Base-by-base conservation (phyloP, 53 echinoderm and acorn worm species). In the Patiria pectinifera region DNA sequence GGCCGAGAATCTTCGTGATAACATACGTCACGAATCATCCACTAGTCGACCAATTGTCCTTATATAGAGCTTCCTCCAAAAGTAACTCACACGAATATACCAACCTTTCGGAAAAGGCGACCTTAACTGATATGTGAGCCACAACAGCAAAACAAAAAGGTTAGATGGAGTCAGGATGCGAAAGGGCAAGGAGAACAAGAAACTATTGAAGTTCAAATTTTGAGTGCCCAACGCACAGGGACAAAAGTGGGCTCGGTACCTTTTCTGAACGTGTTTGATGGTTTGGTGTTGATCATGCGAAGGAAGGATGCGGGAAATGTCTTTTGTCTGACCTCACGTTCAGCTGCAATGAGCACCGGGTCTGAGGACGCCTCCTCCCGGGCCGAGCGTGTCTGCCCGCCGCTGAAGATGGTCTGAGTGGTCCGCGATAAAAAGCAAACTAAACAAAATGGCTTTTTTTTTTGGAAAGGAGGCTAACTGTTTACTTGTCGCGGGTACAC, bases 381-480 rank as follows among this genome's bases (percentile, higher is more conserved):
- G n/a, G 18, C 10, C 24, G 74, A 74, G 74, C 74, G 24, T 74
- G 74, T 74, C 74, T 74, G 22, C 74, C 4, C 74, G 74, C 74
- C 74, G 74, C n/a, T 74, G 74, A 74, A 74, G 74, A 7, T 23
- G 74, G 74, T 5, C 11, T 74, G 22, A 18, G 8, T 21, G 18
- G 70, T 1, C 10, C 15, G 3, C n/a, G 18, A 74, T 18, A 74
- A 16, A 18, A 11, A 66, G 19, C 66, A 66, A 66, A 3, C 74
- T n/a, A 35, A 35, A 35, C 24, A 5, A 69, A 69, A 69, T 85
- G 69, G 69, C 69, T 85, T 85, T 85, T 85, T 85, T 16, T 85
- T 85, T 18, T 18, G 12, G 66, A 66, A 18, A 25, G 63, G 69
- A 45, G 45, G 85, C 69, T 16, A 60, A 25, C 19, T 85, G 85